Percentiles rank a stretch among this genome's conserved stretches.
These are phyloP conservation scores for Oplegnathus fasciatus DNA, from an alignment of 2,113 vertebrate species.

Conservation along the genomic window DNA sequence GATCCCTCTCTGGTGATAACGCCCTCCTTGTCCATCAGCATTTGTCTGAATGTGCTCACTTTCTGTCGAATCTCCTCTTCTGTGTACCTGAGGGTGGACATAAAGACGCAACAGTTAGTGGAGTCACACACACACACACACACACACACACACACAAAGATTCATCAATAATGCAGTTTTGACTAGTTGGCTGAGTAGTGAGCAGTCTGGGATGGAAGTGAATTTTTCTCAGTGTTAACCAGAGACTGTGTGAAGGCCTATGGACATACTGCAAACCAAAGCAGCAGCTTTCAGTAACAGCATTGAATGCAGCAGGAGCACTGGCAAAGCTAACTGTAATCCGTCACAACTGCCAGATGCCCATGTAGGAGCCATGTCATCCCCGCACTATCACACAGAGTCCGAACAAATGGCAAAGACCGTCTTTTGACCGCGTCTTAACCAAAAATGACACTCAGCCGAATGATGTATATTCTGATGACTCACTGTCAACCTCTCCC, in stretches of 20 bases:
- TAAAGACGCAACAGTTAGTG: constrained; percentile 25
- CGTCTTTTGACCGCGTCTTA: constrained; percentile 1
- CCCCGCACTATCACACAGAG: constrained; percentile 16
- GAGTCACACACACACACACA: background rate
- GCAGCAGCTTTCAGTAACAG: constrained; percentile 22
- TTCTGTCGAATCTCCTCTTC: constrained; percentile 97
- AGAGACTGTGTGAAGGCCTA: too few species aligned
- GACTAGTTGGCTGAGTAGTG: background rate
- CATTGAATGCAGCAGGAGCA: background rate
- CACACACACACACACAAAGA: background rate
- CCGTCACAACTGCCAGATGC: constrained; percentile 43
- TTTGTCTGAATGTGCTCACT: constrained; percentile 97
- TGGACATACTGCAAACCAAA: background rate
- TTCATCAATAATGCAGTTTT: constrained; percentile 8
- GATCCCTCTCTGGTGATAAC: constrained; percentile 95
- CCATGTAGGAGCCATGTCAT: background rate
- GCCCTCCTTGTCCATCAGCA: constrained; percentile 99
- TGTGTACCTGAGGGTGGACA: constrained; percentile 87
- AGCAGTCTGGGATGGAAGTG: background rate
- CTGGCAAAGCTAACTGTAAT: constrained; percentile 19
- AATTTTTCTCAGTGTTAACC: too few species aligned
- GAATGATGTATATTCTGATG: constrained; percentile 52
- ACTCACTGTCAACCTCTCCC: constrained; percentile 30
- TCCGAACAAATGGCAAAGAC: constrained; percentile 34
- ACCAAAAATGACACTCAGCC: constrained; percentile 19